phyloP scores from a whole-genome alignment of 1,140 invertebrate species.

The Trichonephila clavipes region DNA sequence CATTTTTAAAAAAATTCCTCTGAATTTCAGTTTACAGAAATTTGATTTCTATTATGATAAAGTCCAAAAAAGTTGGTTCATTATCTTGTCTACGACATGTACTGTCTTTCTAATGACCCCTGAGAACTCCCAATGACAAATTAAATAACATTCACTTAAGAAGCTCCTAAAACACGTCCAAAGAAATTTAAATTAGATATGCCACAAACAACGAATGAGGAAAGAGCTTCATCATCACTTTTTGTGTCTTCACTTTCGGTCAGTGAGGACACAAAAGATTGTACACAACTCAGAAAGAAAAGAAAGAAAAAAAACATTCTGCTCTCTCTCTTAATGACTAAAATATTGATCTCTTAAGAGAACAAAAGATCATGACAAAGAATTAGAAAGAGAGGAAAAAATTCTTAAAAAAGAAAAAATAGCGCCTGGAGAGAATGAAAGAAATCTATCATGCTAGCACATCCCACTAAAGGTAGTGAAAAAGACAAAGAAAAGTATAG shows the following conservation, averaged over 20 bases:
- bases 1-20: background rate
- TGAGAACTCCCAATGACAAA: conserved; percentile 19
- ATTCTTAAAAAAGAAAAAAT: conserved; percentile 14
- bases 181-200: conserved; percentile 35
- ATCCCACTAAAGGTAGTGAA: conserved; percentile 34
- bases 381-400: conserved; percentile 40
- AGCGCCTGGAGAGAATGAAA: background rate
- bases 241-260: conserved; percentile 17
- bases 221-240: conserved; percentile 45
- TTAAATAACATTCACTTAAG: background rate
- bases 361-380: conserved; percentile 52
- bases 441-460: conserved; percentile 36
- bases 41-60: background rate
- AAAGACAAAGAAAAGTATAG: conserved; percentile 68
- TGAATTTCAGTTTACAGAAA: background rate
- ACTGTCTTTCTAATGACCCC: background rate
- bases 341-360: conserved; percentile 58
- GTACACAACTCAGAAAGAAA: conserved; percentile 13
- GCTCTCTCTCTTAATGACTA: conserved; percentile 45
- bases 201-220: conserved; percentile 12
- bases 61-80: background rate
- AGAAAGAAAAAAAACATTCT: background rate
- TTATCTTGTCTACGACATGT: background rate
- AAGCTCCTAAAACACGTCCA: conserved; percentile 28
- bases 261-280: conserved; percentile 23